phyloP scores from a whole-genome alignment of 2,888 invertebrate genomes.

The Acronicta aceris region DNA sequence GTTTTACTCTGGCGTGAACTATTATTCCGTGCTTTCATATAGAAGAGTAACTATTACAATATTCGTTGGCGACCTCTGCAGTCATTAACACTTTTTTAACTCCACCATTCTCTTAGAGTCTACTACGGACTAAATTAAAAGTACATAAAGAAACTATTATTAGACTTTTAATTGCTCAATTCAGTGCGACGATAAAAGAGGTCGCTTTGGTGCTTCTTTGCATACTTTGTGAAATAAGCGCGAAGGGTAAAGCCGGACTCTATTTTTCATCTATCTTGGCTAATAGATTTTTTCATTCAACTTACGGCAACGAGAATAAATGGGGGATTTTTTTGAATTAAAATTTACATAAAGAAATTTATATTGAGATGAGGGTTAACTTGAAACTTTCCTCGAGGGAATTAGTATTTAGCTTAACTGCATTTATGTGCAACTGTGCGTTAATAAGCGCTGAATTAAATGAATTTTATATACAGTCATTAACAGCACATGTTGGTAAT shows the following conservation, averaged over 20 bases:
- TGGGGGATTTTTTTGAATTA: constrained; percentile 70
- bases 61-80: constrained; percentile 20
- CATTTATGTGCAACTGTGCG: constrained; percentile 51
- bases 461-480: constrained; percentile 46
- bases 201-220: constrained; percentile 54
- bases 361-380: constrained; percentile 74
- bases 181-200: constrained; percentile 45
- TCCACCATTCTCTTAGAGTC: constrained; percentile 21
- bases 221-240: constrained; percentile 61
- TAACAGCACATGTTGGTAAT: constrained; percentile 46
- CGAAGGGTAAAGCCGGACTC: constrained; percentile 52
- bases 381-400: constrained; percentile 66
- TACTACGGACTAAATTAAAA: constrained; percentile 43
- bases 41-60: constrained; percentile 34
- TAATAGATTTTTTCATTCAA: constrained; percentile 75
- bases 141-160: constrained; percentile 54
- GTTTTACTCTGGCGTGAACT: too few relatives aligned
- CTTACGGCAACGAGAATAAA: constrained; percentile 65
- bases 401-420: constrained; percentile 62
- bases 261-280: constrained; percentile 65
- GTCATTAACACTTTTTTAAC: constrained; percentile 32
- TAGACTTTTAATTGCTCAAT: constrained; percentile 56
- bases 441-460: constrained; percentile 32
- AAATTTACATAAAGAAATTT: constrained; percentile 77
- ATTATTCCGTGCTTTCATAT: background rate